Conservation (phyloP, 2,113 vertebrate species). For the Carassius carassius region DNA sequence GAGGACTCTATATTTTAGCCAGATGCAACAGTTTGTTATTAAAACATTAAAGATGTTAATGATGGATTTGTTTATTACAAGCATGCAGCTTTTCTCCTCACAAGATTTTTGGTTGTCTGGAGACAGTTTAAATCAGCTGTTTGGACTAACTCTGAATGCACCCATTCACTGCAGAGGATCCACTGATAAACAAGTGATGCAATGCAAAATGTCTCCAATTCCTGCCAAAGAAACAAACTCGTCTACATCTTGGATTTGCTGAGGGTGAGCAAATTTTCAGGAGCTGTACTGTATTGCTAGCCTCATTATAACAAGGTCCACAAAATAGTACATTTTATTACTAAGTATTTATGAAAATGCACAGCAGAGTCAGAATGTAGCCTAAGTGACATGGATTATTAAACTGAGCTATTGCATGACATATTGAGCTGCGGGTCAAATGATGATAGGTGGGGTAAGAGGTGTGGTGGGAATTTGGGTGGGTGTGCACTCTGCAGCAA, state of each 20-base stretch:
- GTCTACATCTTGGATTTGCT: background rate
- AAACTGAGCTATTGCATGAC: background rate
- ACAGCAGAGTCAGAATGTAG: background rate
- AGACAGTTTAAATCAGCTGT: background rate
- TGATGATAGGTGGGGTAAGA: background rate
- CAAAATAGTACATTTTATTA: background rate
- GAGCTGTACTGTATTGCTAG: background rate
- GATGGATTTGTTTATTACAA: background rate
- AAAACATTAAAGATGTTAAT: background rate
- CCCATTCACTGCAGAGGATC: background rate
- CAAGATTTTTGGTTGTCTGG: background rate
- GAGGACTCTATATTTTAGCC: background rate
- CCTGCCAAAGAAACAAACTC: background rate
- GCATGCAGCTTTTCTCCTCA: background rate
- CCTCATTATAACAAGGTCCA: background rate
- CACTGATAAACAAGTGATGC: background rate
- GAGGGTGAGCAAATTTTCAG: background rate
- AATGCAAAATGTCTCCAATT: background rate
- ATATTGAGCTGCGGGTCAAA: background rate
- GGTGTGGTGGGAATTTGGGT: conserved; percentile 2
- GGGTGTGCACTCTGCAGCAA: background rate
- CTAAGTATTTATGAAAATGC: background rate
- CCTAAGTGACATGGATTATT: background rate
- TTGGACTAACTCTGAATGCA: background rate
- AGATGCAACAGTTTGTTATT: background rate